Percentiles rank a stretch among this genome's conserved stretches.
These are phyloP conservation scores for Clarias magur DNA, from an alignment of 2,113 vertebrate genomes.

Conservation along the genomic window DNA sequence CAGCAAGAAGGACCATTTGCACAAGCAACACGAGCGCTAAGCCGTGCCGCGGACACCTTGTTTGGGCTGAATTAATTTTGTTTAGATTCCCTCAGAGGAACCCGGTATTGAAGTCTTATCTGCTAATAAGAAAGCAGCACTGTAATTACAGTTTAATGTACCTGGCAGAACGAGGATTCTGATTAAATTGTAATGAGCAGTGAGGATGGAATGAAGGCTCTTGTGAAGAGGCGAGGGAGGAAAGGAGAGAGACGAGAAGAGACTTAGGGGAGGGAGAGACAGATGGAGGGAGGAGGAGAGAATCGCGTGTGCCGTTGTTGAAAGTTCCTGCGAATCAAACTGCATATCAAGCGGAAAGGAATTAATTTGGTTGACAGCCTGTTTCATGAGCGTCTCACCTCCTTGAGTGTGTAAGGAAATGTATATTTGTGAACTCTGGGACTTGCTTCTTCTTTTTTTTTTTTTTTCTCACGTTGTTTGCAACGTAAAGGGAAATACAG, in stretches of 20 bases:
- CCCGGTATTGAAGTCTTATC: constrained; percentile 52
- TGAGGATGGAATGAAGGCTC: constrained; percentile 23
- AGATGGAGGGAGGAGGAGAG: constrained; percentile 9
- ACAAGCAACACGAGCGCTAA: constrained; percentile 5
- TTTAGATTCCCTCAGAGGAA: constrained; percentile 47
- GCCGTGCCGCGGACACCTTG: constrained; percentile 33
- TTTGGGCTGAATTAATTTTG: constrained; percentile 47
- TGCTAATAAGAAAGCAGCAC: constrained; percentile 54
- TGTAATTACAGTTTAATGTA: constrained; percentile 58
- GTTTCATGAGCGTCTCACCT: constrained; percentile 33
- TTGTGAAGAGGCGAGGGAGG: background rate
- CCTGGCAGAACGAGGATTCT: constrained; percentile 48
- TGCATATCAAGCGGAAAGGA: constrained; percentile 18
- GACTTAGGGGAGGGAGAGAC: constrained; percentile 12
- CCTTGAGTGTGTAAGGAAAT: background rate
- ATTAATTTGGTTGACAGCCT: constrained; percentile 37
- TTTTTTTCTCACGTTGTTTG: background rate
- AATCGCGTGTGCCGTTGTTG: constrained; percentile 3
- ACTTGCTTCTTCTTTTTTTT: background rate
- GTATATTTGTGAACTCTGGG: constrained; percentile 24
- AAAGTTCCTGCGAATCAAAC: constrained; percentile 17
- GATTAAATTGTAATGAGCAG: constrained; percentile 53
- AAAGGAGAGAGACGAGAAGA: constrained; percentile 9
- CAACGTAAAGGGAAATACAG: background rate
- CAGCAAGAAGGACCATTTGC: constrained; percentile 18